Evolutionary conservation across 1,140 invertebrate species (phyloP).

Genomic region (Cotesia glomerata): DNA sequence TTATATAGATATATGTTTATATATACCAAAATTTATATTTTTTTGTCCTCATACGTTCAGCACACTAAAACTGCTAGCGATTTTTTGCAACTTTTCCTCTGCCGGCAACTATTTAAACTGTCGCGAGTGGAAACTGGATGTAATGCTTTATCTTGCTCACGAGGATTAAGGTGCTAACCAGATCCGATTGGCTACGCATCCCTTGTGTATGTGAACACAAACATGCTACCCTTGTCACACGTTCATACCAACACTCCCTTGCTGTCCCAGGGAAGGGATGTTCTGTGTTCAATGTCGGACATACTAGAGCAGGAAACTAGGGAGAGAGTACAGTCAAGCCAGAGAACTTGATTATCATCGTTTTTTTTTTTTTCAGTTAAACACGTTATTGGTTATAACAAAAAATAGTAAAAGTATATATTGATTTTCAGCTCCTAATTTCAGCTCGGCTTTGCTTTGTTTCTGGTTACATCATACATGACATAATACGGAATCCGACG

Average conservation of each 20-base stretch:
- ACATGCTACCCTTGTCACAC: neutral
- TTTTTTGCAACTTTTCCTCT: too few species aligned
- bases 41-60: neutral
- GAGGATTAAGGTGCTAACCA: neutral
- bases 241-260: neutral
- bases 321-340: too few species aligned
- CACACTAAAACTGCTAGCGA: neutral
- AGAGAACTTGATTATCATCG: neutral
- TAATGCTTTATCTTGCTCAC: too few species aligned
- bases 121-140: too few species aligned
- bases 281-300: slow-evolving; percentile 7
- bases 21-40: neutral
- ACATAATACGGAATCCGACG: neutral
- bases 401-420: too few species aligned
- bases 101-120: too few species aligned
- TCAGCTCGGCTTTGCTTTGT: too few species aligned
- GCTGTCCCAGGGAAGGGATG: neutral
- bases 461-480: neutral
- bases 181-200: slow-evolving; percentile 15
- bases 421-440: too few species aligned
- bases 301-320: neutral
- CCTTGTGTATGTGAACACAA: neutral
- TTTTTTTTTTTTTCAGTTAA: too few species aligned
- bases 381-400: too few species aligned
- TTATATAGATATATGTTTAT: neutral